Percentiles rank a stretch among this genome's conserved stretches.
Evolutionary conservation across 2,888 invertebrate genomes (phyloP).

Genomic region (Acrobasis consociella): DNA sequence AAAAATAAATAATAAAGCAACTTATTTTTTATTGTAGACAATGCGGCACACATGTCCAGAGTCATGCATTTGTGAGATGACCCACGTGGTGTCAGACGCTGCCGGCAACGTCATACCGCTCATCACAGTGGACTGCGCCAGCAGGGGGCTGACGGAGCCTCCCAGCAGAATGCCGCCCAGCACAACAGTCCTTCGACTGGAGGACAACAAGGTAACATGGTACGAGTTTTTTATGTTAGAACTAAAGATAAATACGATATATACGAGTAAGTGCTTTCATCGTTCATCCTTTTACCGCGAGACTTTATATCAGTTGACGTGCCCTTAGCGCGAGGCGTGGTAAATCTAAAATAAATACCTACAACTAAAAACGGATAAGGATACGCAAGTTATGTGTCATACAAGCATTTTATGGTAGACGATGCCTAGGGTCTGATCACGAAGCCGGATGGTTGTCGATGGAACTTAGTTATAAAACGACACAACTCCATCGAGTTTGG

Average conservation of each 20-base stretch:
- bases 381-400: too few species aligned
- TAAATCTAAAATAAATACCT: too few species aligned
- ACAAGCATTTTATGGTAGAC: too few species aligned
- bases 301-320: too few species aligned
- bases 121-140: conserved; percentile 86
- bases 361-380: too few species aligned
- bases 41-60: conserved; percentile 83
- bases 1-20: not conserved
- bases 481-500: too few species aligned
- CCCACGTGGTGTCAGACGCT: conserved; percentile 83
- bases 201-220: conserved; percentile 85
- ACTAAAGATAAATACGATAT: not conserved
- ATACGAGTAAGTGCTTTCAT: too few species aligned
- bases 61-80: conserved; percentile 84
- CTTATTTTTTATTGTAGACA: conserved; percentile 55
- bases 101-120: conserved; percentile 81
- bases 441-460: too few species aligned
- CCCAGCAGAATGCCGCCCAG: conserved; percentile 85
- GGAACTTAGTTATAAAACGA: too few species aligned
- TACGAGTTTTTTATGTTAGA: conserved; percentile 34
- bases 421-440: too few species aligned
- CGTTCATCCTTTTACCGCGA: too few species aligned
- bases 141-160: conserved; percentile 78
- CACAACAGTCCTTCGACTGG: conserved; percentile 85
- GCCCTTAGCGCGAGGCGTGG: too few species aligned